Evolutionary conservation across 1,140 invertebrate genomes (phyloP).

Genomic region (Temnothorax curvispinosus): DNA sequence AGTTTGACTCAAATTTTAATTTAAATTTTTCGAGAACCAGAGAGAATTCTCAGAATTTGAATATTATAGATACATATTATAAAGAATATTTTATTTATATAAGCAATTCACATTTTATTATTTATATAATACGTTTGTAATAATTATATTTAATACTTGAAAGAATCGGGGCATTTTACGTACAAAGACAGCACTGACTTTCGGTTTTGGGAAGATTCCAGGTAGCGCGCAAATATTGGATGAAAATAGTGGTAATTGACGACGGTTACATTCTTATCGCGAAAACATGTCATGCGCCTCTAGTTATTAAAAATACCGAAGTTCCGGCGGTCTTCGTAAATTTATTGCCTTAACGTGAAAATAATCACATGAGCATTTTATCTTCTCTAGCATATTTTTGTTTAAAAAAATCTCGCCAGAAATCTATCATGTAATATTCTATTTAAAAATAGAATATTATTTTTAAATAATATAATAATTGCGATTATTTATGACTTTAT

Average conservation of each 20-base stretch:
- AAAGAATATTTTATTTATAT: not conserved
- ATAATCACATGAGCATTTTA: conserved; percentile 12
- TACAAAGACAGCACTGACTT: conserved; percentile 25
- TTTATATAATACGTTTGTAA: not conserved
- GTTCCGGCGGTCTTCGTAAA: conserved; percentile 15
- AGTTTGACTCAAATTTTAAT: not conserved
- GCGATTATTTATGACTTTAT: not conserved
- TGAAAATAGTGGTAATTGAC: conserved; percentile 60
- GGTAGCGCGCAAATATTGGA: conserved; percentile 48
- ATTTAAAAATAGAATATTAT: not conserved
- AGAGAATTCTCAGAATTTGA: not conserved
- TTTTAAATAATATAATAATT: not conserved
- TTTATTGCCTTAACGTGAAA: conserved; percentile 57
- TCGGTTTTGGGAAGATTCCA: conserved; percentile 54
- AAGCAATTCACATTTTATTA: not conserved
- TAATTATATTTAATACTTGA: not conserved
- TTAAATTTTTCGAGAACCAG: not conserved
- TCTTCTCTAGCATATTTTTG: not conserved
- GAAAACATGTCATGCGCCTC: conserved; percentile 27
- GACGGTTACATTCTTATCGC: conserved; percentile 60
- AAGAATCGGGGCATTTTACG: not conserved
- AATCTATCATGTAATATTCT: conserved; percentile 1
- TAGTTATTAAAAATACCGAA: conserved; percentile 50
- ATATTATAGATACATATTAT: not conserved
- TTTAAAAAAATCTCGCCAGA: not conserved